Base-by-base conservation (phyloP, 2,113 vertebrate species). In the Ariopsis seemanni region DNA sequence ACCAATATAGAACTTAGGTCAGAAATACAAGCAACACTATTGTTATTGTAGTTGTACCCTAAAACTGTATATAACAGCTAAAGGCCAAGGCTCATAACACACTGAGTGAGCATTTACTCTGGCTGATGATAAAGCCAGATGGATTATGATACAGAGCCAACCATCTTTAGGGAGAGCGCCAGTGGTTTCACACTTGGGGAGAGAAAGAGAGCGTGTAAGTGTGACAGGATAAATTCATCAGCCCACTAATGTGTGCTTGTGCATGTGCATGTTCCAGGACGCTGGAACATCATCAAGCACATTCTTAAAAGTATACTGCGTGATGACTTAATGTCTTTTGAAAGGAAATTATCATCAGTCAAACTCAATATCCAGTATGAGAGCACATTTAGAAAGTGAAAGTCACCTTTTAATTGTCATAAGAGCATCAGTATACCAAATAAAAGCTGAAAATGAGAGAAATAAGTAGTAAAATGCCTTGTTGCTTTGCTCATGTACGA, bases 191-290 rank as follows among this genome's bases (percentile, higher is more conserved):
- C 86, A 84, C 71, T 78, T 83, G 71, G 60, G 72, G 82, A 83
- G 86, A 87, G 71, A 77, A 63, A 85, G 67, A 72, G 83, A 67
- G 58, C 60, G 42, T 57, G 72, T 77, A 77, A 83, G 82, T 87
- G 86, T 87, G 86, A 84, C 71, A 87, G 82, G 88, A 89, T 86
- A 86, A 86, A 89, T 89, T 89, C 85, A 89, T 89, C 81, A 83
- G 80, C 80, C 86, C 88, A 86, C 90, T 90, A 87, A 90, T 87
- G 89, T 82, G 65, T 63, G 77, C 60, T 79, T 82, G 57, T 82
- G 67, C 48, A 53, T 82, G 67, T 82, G 55, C 79, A 34, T 53
- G 69, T 87, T 83, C 86, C 86, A 87, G 63, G 27, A 60, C 27
- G 10, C 80, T 87, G 86, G 80, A 87, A 83, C 80, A 87, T 87